These are phyloP conservation scores for Lycia hirtaria DNA, from an alignment of 2,888 invertebrate genomes.

Conservation along the genomic window DNA sequence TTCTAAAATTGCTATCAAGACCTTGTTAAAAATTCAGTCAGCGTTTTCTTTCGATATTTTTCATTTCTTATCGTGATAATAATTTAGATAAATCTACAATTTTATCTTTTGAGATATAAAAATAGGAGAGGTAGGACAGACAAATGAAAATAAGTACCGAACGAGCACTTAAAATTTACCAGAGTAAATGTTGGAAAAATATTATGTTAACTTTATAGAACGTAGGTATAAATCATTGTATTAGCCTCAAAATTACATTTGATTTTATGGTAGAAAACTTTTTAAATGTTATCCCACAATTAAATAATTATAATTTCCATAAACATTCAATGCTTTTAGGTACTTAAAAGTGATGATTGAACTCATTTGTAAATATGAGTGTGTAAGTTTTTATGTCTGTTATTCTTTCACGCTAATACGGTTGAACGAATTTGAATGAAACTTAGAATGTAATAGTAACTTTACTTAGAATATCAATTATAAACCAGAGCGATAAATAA, in stretches of 20 bases:
- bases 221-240: no score
- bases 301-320: no score
- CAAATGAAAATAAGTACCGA: neutral
- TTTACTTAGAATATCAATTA: no score
- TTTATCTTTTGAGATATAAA: conserved; percentile 1
- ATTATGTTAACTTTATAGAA: neutral
- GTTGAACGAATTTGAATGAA: no score
- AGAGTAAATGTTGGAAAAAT: neutral
- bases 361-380: no score
- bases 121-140: neutral
- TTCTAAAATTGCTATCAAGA: conserved; percentile 12
- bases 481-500: no score
- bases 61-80: neutral
- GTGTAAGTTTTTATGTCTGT: no score
- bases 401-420: no score
- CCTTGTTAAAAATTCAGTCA: conserved; percentile 9
- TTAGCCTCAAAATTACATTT: neutral
- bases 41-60: conserved; percentile 3
- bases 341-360: no score
- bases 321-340: no score
- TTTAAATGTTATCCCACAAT: no score
- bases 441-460: no score
- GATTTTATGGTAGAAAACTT: neutral
- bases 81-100: conserved; percentile 3
- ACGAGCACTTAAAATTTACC: neutral